Evolutionary conservation across 2,888 invertebrate species (phyloP), one percentile per base, ranked within the genome.

Genomic region (Noctua pronuba): DNA sequence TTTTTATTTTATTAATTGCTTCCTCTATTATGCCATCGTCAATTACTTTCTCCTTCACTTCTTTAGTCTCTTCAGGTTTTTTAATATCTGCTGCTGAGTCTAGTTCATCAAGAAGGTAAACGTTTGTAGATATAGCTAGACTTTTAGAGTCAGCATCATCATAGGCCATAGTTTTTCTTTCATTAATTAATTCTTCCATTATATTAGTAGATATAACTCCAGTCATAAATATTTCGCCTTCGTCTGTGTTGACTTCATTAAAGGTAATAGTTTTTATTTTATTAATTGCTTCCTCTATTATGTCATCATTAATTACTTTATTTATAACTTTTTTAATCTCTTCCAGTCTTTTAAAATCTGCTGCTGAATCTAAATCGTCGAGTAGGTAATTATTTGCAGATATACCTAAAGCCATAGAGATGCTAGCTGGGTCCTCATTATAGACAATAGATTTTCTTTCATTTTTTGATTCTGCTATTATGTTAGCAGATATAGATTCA

Each of bases 401-500:
- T n/a, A 87, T 65, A 7, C 79, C 75, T 77, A 85, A 79, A 24
- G 75, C 81, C 60, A 82, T 79, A 38, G 83, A 73, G n/a, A 87
- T 80, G 24, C 85, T 72, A 2, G 65, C 62, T 16, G 77, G 70
- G 18, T 87, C 81, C 49, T 86, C 72, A 1, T 89, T 74, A 67
- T 73, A 89, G 16, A 82, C 35, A 28, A 85, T 58, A 1, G 81
- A 72, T 55, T 82, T 81, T 49, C 69, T 74, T 64, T 78, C 76
- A 31, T 70, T 62, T 16, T 11, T 49, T 21, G 49, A 41, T 55
- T 76, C 55, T n/a, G 74, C 70, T 35, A 88, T 80, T 70, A 83
- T 62, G 41, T 87, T 88, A n/a, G 65, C 69, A 21, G 88, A 74
- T 16, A 89, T 77, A 21, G 82, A 83, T 86, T 90, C 84, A 24